Evolutionary conservation across 2,797 vertebrate species (phyloP).

Genomic region (Muraenolepis orangiensis): DNA sequence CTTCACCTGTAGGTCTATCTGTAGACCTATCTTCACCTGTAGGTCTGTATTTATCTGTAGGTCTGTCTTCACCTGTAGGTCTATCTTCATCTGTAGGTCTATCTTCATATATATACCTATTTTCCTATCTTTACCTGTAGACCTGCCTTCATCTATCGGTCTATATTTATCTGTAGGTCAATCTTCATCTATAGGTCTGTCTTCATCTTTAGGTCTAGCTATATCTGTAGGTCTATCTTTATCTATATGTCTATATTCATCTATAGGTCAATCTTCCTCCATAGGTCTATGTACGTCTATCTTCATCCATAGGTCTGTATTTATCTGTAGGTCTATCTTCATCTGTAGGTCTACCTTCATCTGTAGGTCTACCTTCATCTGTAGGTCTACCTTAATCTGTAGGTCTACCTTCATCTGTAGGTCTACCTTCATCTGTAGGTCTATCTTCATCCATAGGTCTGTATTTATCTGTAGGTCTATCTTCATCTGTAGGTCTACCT

Average conservation of each 20-base stretch:
- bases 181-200: too few relatives aligned
- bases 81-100: not conserved
- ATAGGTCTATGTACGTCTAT: not conserved
- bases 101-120: not conserved
- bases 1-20: not conserved
- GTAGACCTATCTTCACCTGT: not conserved
- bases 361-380: not conserved
- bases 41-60: too few relatives aligned
- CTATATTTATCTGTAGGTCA: not conserved
- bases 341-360: not conserved
- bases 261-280: not conserved
- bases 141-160: too few relatives aligned
- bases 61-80: too few relatives aligned
- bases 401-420: too few relatives aligned
- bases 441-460: not conserved
- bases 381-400: not conserved
- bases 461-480: not conserved
- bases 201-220: too few relatives aligned
- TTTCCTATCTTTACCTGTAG: too few relatives aligned
- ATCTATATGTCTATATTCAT: not conserved
- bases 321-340: not conserved
- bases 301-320: not conserved
- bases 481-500: not conserved
- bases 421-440: not conserved
- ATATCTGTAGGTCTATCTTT: too few relatives aligned